phyloP scores from a whole-genome alignment of 2,113 vertebrate genomes.

The Raphicerus campestris region DNA sequence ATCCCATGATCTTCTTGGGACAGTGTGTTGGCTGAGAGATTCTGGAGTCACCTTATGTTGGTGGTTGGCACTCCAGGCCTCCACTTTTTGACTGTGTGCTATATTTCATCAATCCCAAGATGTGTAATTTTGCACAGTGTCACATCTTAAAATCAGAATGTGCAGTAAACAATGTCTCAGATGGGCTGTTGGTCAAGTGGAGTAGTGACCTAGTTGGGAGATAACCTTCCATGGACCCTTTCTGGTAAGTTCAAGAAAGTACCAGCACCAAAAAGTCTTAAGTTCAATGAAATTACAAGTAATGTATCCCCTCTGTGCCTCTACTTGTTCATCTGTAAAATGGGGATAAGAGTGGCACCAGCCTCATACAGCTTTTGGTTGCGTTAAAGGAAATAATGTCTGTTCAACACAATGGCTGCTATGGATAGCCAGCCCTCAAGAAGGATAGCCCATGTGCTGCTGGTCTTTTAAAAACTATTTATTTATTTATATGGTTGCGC shows the following conservation, averaged over 20 bases:
- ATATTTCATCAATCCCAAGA: not conserved
- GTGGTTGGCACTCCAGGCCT: not conserved
- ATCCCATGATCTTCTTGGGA: not conserved
- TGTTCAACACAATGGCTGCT: not conserved
- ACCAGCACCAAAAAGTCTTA: not conserved
- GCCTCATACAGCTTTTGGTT: not conserved
- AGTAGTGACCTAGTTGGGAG: not conserved
- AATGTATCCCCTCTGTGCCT: not conserved
- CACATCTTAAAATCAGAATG: not conserved
- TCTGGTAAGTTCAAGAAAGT: not conserved
- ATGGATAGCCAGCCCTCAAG: not conserved
- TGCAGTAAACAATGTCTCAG: not conserved
- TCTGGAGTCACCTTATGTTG: not conserved
- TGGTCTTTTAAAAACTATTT: not conserved
- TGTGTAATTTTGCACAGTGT: not conserved
- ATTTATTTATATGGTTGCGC: not conserved
- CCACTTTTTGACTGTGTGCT: not conserved
- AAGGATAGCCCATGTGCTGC: fast-evolving
- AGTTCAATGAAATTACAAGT: not conserved
- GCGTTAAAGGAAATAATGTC: not conserved
- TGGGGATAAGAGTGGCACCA: not conserved
- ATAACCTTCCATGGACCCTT: not conserved
- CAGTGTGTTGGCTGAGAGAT: not conserved
- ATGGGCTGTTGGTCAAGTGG: not conserved
- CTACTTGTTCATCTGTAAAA: not conserved